phyloP scores from a whole-genome alignment of 2,797 vertebrate species.

The Enoplosus armatus region DNA sequence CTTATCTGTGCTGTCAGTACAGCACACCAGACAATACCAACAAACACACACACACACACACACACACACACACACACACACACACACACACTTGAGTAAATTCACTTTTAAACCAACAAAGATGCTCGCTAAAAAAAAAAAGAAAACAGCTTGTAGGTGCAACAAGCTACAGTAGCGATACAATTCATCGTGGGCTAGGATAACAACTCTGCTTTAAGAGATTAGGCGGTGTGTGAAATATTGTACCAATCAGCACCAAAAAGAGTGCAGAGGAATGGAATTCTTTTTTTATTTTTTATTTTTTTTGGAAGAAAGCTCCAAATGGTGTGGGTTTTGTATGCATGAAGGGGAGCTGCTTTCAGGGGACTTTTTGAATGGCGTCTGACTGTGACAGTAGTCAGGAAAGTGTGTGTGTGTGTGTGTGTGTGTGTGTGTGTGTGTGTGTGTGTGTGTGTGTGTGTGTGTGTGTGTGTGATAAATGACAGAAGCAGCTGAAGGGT shows the following conservation, averaged over 20 bases:
- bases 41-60: conserved; percentile 20
- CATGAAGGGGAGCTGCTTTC: conserved; percentile 1
- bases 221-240: conserved; percentile 48
- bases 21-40: conserved; percentile 46
- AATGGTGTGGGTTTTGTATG: conserved; percentile 7
- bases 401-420: conserved; percentile 21
- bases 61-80: conserved; percentile 6
- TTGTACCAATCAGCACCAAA: conserved; percentile 12
- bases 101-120: conserved; percentile 44
- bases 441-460: conserved; percentile 31
- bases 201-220: conserved; percentile 58
- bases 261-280: neutral
- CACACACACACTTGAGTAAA: conserved; percentile 26
- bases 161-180: conserved; percentile 46
- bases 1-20: conserved; percentile 63
- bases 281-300: no score
- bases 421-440: conserved; percentile 31
- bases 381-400: conserved; percentile 37
- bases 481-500: conserved; percentile 25
- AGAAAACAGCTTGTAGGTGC: conserved; percentile 59
- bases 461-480: conserved; percentile 43
- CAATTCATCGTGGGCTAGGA: conserved; percentile 42
- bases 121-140: conserved; percentile 28
- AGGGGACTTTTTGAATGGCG: conserved; percentile 8
- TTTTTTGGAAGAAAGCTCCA: conserved; percentile 6